Percentiles rank a stretch among this genome's conserved stretches.
These are phyloP conservation scores for Quadroppia sp. DNA, from an alignment of 2,888 invertebrate species.

Conservation along the genomic window DNA sequence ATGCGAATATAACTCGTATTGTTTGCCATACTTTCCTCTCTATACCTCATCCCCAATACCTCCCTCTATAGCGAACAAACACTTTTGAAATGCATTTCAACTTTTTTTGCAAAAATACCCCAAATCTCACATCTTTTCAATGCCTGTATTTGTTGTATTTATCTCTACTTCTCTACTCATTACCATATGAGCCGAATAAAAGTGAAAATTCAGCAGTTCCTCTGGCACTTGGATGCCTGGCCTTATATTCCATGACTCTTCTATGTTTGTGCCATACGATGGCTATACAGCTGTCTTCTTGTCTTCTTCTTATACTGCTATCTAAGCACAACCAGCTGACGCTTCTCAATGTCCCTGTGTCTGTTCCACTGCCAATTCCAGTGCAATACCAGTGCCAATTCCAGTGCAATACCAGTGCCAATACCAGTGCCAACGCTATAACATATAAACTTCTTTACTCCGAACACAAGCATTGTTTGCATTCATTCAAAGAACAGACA, in stretches of 20 bases:
- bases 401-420: too few relatives aligned
- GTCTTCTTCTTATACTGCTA: slow-evolving; percentile 28
- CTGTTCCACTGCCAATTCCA: background rate
- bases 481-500: background rate
- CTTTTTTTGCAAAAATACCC: background rate
- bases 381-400: too few relatives aligned
- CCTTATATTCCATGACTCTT: background rate
- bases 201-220: slow-evolving; percentile 15
- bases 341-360: slow-evolving; percentile 20
- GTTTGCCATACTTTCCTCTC: background rate
- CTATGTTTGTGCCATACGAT: background rate
- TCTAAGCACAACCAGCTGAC: slow-evolving; percentile 31
- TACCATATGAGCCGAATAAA: slow-evolving; percentile 13
- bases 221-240: background rate
- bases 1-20: slow-evolving; percentile 19
- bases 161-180: background rate
- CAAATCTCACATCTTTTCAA: background rate
- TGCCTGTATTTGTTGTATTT: background rate
- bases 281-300: slow-evolving; percentile 19
- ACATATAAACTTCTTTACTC: background rate
- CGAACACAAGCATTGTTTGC: background rate
- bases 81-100: too few relatives aligned
- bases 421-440: background rate
- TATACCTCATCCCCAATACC: too few relatives aligned
- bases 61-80: too few relatives aligned